Evolutionary conservation across 53 echinoderm and acorn worm species (phyloP).

Genomic region (Pentamera pediparva): DNA sequence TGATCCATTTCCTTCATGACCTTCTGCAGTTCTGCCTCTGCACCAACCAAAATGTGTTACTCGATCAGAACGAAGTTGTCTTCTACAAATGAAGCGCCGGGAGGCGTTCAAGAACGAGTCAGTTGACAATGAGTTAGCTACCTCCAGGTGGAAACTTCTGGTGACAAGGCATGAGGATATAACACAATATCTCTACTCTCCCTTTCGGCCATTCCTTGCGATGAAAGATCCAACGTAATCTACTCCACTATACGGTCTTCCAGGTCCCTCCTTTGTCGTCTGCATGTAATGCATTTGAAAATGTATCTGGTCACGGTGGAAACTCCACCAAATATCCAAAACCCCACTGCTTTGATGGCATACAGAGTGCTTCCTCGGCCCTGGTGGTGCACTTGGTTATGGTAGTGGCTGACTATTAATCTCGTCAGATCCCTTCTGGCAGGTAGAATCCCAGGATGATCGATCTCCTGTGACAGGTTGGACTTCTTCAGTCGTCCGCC

Average conservation of each 20-base stretch:
- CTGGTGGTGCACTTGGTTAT: constrained; percentile 9
- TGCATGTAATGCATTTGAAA: constrained; percentile 15
- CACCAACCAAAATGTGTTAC: constrained; percentile 45
- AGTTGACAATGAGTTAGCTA: constrained; percentile 25
- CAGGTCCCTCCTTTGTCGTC: constrained; percentile 1
- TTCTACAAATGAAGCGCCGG: constrained; percentile 35
- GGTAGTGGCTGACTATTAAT: constrained; percentile 25
- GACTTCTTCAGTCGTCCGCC: too few relatives aligned
- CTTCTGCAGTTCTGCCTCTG: constrained; percentile 27
- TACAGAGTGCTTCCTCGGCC: constrained; percentile 43
- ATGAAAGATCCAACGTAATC: constrained; percentile 21
- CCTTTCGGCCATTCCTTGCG: constrained; percentile 22
- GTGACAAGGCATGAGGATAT: constrained; percentile 39
- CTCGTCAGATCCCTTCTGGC: not conserved
- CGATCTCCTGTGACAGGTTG: too few relatives aligned
- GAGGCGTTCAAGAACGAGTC: constrained; percentile 46
- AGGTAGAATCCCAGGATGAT: too few relatives aligned
- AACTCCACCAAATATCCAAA: constrained; percentile 26
- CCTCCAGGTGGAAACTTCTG: constrained; percentile 42
- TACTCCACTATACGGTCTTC: constrained; percentile 17
- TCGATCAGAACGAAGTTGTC: constrained; percentile 26
- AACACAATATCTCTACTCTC: constrained; percentile 33
- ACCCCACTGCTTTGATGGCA: constrained; percentile 19
- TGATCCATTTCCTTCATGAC: constrained; percentile 36
- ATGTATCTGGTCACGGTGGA: constrained; percentile 25